Conservation (phyloP, 2,888 invertebrate genomes). For the Proisotoma minuta region DNA sequence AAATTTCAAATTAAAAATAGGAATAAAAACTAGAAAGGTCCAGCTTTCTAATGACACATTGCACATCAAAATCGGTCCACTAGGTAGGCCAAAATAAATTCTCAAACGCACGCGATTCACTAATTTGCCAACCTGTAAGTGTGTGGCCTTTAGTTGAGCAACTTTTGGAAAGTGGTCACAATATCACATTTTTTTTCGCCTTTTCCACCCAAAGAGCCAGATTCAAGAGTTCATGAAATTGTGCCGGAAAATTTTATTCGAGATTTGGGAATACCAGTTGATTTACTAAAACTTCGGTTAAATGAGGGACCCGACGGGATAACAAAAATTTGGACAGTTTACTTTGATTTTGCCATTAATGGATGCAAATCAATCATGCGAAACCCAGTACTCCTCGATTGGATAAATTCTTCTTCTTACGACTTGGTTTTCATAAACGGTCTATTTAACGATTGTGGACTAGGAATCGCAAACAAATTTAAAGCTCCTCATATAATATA, state of each 20-base stretch:
- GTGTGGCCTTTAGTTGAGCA: conserved; percentile 36
- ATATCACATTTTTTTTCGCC: conserved; percentile 36
- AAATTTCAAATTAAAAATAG: too few relatives aligned
- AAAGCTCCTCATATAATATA: conserved; percentile 24
- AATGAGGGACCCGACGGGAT: conserved; percentile 19
- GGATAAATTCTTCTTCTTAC: conserved; percentile 18
- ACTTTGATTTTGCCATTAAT: conserved; percentile 5
- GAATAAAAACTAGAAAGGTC: too few relatives aligned
- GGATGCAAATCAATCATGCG: conserved; percentile 18
- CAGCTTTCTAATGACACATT: too few relatives aligned
- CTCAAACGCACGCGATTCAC: too few relatives aligned
- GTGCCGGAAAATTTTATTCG: conserved; percentile 12
- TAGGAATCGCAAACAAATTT: conserved; percentile 21
- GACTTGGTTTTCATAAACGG: conserved; percentile 31
- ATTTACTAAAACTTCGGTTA: conserved; percentile 22
- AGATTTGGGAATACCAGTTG: conserved; percentile 16
- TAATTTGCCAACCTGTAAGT: too few relatives aligned
- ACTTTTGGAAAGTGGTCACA: conserved; percentile 25
- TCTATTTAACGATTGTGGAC: conserved; percentile 30
- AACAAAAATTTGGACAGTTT: conserved; percentile 16
- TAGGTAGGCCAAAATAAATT: too few relatives aligned
- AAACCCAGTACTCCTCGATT: conserved; percentile 8
- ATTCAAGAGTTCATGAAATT: conserved; percentile 22
- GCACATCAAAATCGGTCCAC: too few relatives aligned
- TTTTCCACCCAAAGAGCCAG: conserved; percentile 16